Evolutionary conservation across 2,113 vertebrate genomes (phyloP).

Genomic region (Tichodroma muraria): DNA sequence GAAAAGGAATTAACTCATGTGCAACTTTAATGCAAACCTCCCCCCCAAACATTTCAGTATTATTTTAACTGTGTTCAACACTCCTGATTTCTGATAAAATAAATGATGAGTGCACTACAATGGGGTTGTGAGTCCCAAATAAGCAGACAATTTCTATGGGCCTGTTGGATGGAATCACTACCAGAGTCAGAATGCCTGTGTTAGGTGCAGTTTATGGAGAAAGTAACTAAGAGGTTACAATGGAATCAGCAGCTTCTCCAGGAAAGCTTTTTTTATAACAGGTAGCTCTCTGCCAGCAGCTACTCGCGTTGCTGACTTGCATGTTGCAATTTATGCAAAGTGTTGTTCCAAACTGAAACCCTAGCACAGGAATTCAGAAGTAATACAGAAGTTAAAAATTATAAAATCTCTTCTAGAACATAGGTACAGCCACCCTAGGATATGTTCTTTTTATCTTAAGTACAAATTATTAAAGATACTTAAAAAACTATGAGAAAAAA

Average conservation of each 20-base stretch:
- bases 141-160: fast-evolving
- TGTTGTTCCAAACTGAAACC: background rate
- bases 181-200: background rate
- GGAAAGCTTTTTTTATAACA: background rate
- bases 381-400: background rate
- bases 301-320: background rate
- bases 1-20: background rate
- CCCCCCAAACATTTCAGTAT: background rate
- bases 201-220: background rate
- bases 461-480: background rate
- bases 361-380: background rate
- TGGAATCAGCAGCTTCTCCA: background rate
- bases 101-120: background rate
- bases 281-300: background rate
- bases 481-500: background rate
- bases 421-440: background rate
- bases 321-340: background rate
- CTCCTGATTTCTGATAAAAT: background rate
- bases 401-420: background rate
- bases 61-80: background rate
- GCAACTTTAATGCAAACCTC: background rate
- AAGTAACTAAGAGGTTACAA: background rate
- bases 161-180: background rate
- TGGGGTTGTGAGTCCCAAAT: background rate
- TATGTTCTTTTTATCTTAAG: background rate